Conservation (phyloP, 2,113 vertebrate species). For the Prionailurus bengalensis region DNA sequence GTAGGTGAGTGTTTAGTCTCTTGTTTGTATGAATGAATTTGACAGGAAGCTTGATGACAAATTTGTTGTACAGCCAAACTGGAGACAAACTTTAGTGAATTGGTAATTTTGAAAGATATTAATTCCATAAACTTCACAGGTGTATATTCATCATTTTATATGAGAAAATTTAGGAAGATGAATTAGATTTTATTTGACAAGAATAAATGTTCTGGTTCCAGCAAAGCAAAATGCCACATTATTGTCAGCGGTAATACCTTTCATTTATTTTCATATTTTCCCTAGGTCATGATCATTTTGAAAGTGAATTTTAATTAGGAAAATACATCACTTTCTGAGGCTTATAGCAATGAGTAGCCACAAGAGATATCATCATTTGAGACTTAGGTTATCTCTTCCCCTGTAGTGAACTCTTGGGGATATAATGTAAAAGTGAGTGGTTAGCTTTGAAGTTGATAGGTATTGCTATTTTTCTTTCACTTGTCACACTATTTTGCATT, state of each 20-base stretch:
- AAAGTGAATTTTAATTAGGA: constrained; percentile 74
- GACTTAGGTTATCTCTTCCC: neutral
- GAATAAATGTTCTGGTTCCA: constrained; percentile 63
- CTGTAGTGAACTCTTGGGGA: neutral
- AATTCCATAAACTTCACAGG: constrained; percentile 80
- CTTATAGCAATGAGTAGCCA: neutral
- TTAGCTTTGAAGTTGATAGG: neutral
- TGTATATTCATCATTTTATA: constrained; percentile 79
- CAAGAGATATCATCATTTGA: neutral
- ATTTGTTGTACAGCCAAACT: constrained; percentile 63
- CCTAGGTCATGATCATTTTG: constrained; percentile 61
- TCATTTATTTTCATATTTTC: constrained; percentile 76
- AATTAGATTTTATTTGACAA: constrained; percentile 83
- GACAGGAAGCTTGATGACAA: constrained; percentile 68
- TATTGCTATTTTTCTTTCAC: neutral
- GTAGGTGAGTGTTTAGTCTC: constrained; percentile 49
- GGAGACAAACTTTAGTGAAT: constrained; percentile 30
- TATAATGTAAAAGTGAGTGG: neutral
- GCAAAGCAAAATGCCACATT: constrained; percentile 60
- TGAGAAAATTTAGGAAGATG: constrained; percentile 76
- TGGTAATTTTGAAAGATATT: constrained; percentile 75
- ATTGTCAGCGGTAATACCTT: constrained; percentile 66
- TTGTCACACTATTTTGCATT: neutral
- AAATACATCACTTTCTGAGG: constrained; percentile 52
- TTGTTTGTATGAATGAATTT: constrained; percentile 68